phyloP scores from a whole-genome alignment of 2,797 vertebrate genomes.

The Pseudotriccus pelzelni region DNA sequence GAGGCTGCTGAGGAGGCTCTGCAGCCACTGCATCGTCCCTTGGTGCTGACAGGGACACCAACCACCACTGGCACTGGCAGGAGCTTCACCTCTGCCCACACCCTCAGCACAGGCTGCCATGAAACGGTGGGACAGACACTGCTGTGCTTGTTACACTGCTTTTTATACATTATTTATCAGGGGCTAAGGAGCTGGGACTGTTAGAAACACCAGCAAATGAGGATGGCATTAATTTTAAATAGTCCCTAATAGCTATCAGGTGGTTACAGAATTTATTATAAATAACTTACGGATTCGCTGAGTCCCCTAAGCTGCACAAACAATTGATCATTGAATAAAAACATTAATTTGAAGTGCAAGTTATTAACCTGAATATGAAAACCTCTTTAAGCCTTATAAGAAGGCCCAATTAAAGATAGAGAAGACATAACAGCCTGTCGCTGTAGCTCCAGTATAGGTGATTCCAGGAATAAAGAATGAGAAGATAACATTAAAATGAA shows the following conservation, averaged over 20 bases:
- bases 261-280: neutral
- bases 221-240: neutral
- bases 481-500: neutral
- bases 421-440: neutral
- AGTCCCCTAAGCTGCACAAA: neutral
- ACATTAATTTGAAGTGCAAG: neutral
- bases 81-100: neutral
- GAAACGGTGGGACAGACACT: neutral
- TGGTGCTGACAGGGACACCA: accelerated
- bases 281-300: neutral
- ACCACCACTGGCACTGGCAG: neutral
- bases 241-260: neutral
- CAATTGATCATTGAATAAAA: neutral
- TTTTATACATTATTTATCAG: neutral
- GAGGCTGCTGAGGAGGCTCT: neutral
- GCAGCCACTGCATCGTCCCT: accelerated
- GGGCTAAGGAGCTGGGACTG: neutral
- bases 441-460: neutral
- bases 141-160: accelerated
- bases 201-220: neutral
- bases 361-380: neutral
- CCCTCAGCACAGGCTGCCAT: neutral
- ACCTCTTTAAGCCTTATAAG: neutral
- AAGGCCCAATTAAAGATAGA: neutral
- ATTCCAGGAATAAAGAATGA: neutral